A percentile compares a stretch with the other conserved stretches of the same genome.
phyloP scores from a whole-genome alignment of 1,140 invertebrate genomes.

The Rhopalosiphum maidis region DNA sequence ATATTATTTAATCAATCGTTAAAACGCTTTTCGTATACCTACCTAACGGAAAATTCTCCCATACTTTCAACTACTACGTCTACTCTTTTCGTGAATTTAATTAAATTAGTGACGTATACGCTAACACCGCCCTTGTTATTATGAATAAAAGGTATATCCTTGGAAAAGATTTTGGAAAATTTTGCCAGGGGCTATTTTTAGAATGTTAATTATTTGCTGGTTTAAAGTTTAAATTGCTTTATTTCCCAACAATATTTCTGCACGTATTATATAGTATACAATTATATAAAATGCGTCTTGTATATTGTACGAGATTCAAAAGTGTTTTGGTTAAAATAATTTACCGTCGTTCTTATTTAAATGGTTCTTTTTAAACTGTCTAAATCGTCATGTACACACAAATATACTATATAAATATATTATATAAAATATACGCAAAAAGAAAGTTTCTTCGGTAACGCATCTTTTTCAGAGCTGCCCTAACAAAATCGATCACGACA shows the following conservation, averaged over 20 bases:
- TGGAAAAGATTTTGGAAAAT: not conserved
- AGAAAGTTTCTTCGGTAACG: no score
- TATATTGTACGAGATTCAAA: not conserved
- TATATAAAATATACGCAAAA: no score
- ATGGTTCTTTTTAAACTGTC: not conserved
- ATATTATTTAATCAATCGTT: slow-evolving; percentile 11
- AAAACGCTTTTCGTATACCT: not conserved
- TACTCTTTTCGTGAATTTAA: not conserved
- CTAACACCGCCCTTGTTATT: not conserved
- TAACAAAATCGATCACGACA: no score
- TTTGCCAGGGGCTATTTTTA: not conserved
- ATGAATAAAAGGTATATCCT: slow-evolving; percentile 10
- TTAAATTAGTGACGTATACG: not conserved
- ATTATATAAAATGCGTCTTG: not conserved
- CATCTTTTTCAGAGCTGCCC: no score
- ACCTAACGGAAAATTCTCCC: not conserved
- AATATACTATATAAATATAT: no score
- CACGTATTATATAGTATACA: not conserved
- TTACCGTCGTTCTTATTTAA: not conserved
- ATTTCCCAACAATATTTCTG: not conserved
- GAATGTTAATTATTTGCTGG: not conserved
- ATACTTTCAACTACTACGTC: not conserved
- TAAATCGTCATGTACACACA: no score
- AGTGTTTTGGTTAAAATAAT: not conserved
- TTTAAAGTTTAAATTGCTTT: not conserved